Base-by-base conservation (phyloP, 2,888 invertebrate species). In the Melanostoma scalare region DNA sequence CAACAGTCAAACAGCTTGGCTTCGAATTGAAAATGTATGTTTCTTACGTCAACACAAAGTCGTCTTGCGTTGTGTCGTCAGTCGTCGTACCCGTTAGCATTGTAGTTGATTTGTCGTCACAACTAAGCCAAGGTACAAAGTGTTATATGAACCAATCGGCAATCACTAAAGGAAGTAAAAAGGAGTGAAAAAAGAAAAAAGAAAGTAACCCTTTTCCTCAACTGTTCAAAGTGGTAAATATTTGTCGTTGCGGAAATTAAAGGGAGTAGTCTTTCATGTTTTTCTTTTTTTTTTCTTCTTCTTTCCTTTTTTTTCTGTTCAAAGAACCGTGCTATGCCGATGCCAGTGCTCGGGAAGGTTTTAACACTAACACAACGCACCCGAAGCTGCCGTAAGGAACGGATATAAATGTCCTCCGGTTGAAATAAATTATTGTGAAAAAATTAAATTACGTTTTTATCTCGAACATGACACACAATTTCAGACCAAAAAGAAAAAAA, bases 401-500 rank as follows among this genome's bases (percentile, higher is more conserved):
- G 31, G 40, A 33, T 42, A 67, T 38, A 73, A 69, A 63, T 61
- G 73, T 82, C 73, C 68, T 82, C 77, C 68, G 77, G 81, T 82
- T 73, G 46, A 82, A 73, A 82, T 82, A 77, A 82, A 82, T 82
- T 77, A 82, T 82, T 73, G 56, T 68, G 77, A 77, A 67, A 77
- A 20, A 82, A 82, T 82, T 82, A 82, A 82, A 82, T 82, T 82
- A 82, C 77, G 77, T 82, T 82, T 82, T 82, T 82, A 82, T 82
- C 82, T 82, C 30, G 56, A 80, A 52, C 74, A 80, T 69, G 79
- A 74, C 80, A 80, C 69, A 74, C 68, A 69, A 79, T 68, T 52
- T 63, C 68, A 72, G 61, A 69, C 10, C 48, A 56, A 42, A 44
- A 40, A 6, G 36, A 50, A 48, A 20, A 20, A 20, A 20, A 20